Percentiles rank a stretch among this genome's conserved stretches.
These are phyloP conservation scores for Sceloporus tristichus DNA, from an alignment of 2,113 vertebrate species.

Conservation along the genomic window DNA sequence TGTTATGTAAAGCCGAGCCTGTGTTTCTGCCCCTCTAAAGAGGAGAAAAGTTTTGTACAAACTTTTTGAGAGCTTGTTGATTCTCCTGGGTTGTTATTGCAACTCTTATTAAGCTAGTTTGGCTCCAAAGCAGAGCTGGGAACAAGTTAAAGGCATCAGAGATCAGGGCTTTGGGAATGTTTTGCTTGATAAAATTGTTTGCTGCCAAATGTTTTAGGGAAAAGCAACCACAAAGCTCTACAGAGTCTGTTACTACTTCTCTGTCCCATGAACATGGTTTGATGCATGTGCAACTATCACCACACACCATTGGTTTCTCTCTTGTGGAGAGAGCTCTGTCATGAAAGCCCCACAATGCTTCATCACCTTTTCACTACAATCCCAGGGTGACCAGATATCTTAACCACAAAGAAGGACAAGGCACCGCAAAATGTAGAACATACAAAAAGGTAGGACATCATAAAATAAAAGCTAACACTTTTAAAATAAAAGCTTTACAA, in stretches of 20 bases:
- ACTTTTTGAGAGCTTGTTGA: background rate
- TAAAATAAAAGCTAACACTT: too few species aligned
- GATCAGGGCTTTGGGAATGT: background rate
- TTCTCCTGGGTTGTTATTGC: constrained; percentile 4
- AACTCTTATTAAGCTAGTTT: background rate
- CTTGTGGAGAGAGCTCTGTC: background rate
- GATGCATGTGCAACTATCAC: background rate
- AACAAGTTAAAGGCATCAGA: background rate
- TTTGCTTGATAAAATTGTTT: background rate
- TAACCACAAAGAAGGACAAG: too few species aligned
- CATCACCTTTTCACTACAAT: too few species aligned
- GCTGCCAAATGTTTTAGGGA: background rate
- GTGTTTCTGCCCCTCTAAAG: background rate
- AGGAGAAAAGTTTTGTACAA: constrained; percentile 1
- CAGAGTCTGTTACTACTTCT: background rate
- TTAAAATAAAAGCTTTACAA: too few species aligned
- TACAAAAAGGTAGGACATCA: too few species aligned
- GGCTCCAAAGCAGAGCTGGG: background rate
- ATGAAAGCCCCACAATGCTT: background rate
- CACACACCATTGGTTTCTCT: background rate
- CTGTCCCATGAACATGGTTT: background rate
- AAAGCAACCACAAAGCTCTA: background rate
- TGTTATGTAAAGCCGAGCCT: constrained; percentile 8
- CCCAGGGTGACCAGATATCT: too few species aligned
- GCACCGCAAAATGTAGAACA: too few species aligned